These are phyloP conservation scores for Ondatra zibethicus DNA, from an alignment of 2,113 vertebrate genomes.

Conservation along the genomic window DNA sequence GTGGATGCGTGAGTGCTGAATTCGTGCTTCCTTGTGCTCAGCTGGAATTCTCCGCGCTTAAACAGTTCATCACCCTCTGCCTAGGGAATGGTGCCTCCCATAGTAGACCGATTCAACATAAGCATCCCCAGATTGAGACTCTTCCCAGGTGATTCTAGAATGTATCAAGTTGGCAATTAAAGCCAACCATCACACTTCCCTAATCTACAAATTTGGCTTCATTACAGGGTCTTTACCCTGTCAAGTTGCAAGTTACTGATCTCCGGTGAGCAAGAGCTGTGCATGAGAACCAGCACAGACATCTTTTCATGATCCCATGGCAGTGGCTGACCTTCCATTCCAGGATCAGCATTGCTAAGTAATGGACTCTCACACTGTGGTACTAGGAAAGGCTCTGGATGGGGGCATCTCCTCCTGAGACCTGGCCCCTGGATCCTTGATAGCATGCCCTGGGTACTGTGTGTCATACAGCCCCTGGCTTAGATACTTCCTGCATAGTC, in stretches of 20 bases:
- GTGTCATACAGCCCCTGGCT: too few relatives aligned
- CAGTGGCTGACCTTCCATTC: neutral
- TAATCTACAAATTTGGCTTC: neutral
- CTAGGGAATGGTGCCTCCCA: neutral
- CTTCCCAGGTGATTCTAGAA: neutral
- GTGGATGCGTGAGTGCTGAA: neutral
- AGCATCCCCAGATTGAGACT: neutral
- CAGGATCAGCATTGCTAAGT: neutral
- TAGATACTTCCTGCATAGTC: neutral
- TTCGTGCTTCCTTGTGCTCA: neutral
- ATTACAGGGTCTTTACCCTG: neutral
- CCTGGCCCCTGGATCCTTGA: too few relatives aligned
- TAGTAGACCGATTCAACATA: neutral
- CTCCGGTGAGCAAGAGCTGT: neutral
- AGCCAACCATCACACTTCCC: neutral
- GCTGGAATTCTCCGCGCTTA: neutral
- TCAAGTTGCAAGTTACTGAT: neutral
- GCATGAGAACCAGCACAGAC: neutral
- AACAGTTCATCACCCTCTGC: neutral
- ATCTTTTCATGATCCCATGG: neutral
- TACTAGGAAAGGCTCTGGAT: neutral
- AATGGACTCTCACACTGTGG: neutral
- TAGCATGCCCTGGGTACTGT: neutral
- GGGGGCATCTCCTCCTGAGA: neutral
- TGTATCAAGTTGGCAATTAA: neutral